Conservation (phyloP, 2,888 invertebrate species). For the Drosophila kanekoi region DNA sequence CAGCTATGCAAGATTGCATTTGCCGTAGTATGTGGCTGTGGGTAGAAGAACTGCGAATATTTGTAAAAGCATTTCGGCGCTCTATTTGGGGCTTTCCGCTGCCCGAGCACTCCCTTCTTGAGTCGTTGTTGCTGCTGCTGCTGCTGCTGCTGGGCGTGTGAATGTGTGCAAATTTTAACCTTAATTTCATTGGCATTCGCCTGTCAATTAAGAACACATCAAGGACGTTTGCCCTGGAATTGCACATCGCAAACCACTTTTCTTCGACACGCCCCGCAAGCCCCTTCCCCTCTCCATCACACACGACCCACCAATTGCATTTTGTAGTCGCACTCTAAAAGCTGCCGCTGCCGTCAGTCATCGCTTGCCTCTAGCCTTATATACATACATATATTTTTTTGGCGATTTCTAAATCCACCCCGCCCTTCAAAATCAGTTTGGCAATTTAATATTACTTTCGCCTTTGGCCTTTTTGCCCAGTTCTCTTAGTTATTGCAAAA, state of each 20-base stretch:
- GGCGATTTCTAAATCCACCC: background rate
- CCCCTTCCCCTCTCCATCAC: background rate
- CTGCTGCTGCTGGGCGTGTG: conserved; percentile 4
- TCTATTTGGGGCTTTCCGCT: too few relatives aligned
- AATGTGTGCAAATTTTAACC: conserved; percentile 41
- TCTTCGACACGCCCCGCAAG: background rate
- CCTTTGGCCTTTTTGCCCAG: conserved; percentile 5
- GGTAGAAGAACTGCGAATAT: too few relatives aligned
- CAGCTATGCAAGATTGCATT: too few relatives aligned
- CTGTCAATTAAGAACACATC: conserved; percentile 69
- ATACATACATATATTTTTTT: background rate
- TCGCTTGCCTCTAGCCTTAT: conserved; percentile 13
- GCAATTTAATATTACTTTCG: conserved; percentile 45
- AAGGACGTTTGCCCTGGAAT: conserved; percentile 49
- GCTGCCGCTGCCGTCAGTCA: conserved; percentile 18
- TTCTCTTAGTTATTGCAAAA: conserved; percentile 3
- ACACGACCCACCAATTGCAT: conserved; percentile 23
- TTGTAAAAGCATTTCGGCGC: too few relatives aligned
- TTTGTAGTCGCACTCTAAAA: conserved; percentile 32
- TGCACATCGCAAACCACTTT: conserved; percentile 20
- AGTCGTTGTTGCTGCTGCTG: conserved; percentile 1
- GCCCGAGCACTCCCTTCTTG: too few relatives aligned
- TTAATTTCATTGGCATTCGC: conserved; percentile 65
- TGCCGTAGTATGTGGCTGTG: too few relatives aligned
- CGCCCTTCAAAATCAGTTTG: conserved; percentile 32